Conservation (phyloP, 1,140 invertebrate species). For the Andricus grossulariae region DNA sequence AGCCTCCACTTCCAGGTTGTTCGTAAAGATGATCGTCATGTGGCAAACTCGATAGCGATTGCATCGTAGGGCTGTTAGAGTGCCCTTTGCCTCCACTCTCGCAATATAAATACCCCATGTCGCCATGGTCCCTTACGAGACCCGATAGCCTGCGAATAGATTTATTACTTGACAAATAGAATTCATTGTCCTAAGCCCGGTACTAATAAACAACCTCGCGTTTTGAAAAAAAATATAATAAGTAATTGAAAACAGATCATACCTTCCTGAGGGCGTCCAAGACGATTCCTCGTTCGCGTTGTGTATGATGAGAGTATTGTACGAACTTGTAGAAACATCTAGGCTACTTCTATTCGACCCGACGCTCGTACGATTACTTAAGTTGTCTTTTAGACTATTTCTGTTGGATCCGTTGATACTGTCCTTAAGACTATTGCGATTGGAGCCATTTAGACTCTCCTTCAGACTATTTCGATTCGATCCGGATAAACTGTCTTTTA, state of each 20-base stretch:
- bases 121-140: constrained; percentile 69
- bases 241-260: constrained; percentile 10
- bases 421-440: constrained; percentile 83
- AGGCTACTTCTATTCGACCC: constrained; percentile 83
- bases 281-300: constrained; percentile 82
- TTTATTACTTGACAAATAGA: constrained; percentile 28
- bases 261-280: constrained; percentile 80
- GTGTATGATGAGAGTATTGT: constrained; percentile 88
- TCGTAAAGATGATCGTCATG: constrained; percentile 73
- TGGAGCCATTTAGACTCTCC: constrained; percentile 76
- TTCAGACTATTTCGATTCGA: constrained; percentile 83
- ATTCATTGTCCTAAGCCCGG: neutral
- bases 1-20: constrained; percentile 68
- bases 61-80: constrained; percentile 73
- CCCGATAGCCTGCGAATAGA: constrained; percentile 63
- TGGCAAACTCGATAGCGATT: constrained; percentile 68
- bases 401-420: constrained; percentile 81
- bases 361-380: constrained; percentile 73
- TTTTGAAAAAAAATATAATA: too few species aligned
- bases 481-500: constrained; percentile 75
- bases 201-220: neutral
- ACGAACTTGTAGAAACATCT: constrained; percentile 85
- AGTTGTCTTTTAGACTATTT: constrained; percentile 74
- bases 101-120: constrained; percentile 72
- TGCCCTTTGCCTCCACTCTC: constrained; percentile 74